Conservation (phyloP, 2,888 invertebrate genomes). For the Sinhomidia bicolor region DNA sequence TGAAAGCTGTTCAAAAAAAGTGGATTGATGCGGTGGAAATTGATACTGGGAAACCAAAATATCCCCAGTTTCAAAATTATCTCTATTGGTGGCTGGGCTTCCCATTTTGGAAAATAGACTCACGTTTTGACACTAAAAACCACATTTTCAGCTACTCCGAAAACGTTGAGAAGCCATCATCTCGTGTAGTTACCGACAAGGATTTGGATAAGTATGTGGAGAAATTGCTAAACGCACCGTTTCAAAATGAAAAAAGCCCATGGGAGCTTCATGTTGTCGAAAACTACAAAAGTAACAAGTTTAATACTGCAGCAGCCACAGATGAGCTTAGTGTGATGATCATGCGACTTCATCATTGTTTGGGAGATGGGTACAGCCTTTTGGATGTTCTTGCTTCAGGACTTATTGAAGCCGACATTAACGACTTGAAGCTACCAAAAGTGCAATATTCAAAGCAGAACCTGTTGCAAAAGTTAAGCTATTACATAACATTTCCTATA, state of each 20-base stretch:
- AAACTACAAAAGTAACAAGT: conserved; percentile 37
- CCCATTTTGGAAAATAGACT: conserved; percentile 55
- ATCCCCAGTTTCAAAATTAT: conserved; percentile 51
- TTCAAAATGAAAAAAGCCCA: conserved; percentile 13
- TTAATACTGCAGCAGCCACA: neutral
- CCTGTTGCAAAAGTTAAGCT: neutral
- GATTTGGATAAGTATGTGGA: conserved; percentile 32
- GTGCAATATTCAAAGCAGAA: neutral
- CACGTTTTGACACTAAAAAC: conserved; percentile 12
- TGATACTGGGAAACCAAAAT: neutral
- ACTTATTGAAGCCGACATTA: conserved; percentile 5
- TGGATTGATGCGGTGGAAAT: conserved; percentile 15
- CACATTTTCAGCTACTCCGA: conserved; percentile 32
- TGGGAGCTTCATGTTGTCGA: conserved; percentile 62
- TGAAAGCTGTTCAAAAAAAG: neutral
- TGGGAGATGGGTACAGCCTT: conserved; percentile 49
- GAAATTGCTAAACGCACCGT: conserved; percentile 16
- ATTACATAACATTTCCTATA: neutral
- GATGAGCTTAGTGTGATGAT: neutral
- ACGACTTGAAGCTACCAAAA: neutral
- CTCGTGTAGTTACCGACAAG: neutral
- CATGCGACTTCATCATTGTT: conserved; percentile 17
- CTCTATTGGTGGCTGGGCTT: conserved; percentile 27
- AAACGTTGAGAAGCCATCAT: no score
- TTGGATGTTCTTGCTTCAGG: conserved; percentile 28